Percentiles rank a stretch among this genome's conserved stretches.
phyloP scores from a whole-genome alignment of 2,888 invertebrate genomes.

The Stictocephala bisonia region DNA sequence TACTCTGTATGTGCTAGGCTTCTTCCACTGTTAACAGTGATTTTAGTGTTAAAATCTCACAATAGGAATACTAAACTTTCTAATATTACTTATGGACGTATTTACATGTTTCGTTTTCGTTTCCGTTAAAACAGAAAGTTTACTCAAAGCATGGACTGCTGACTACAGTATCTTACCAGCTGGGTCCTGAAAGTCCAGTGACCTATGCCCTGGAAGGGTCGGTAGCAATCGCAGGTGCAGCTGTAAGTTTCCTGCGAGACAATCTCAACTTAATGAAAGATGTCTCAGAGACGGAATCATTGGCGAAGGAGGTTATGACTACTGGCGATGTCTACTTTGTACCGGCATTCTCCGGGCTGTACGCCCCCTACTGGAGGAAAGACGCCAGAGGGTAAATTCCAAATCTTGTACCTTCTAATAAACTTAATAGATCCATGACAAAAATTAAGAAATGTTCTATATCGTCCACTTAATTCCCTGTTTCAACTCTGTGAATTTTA shows the following conservation, averaged over 20 bases:
- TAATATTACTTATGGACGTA: no score
- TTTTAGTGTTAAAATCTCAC: no score
- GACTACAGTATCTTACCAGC: conserved; percentile 91
- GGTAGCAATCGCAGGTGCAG: conserved; percentile 92
- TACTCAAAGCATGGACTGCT: conserved; percentile 88
- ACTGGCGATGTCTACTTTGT: conserved; percentile 98
- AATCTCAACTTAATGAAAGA: conserved; percentile 87
- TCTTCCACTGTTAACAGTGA: no score
- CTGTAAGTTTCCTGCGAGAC: conserved; percentile 92
- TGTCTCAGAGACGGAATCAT: conserved; percentile 72
- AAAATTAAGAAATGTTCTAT: neutral
- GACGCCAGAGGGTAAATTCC: conserved; percentile 87
- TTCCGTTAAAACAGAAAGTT: conserved; percentile 78
- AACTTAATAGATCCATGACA: neutral
- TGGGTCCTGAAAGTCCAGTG: conserved; percentile 83
- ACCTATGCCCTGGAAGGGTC: conserved; percentile 97
- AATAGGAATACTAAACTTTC: no score
- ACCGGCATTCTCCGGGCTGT: conserved; percentile 96
- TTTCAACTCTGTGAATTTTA: no score
- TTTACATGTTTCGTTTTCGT: no score
- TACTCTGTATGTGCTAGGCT: no score
- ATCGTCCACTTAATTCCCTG: no score
- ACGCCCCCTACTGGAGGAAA: conserved; percentile 98
- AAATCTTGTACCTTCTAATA: neutral
- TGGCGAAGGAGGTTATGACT: conserved; percentile 83